Conservation (phyloP, 2,888 invertebrate genomes). For the Actias luna region DNA sequence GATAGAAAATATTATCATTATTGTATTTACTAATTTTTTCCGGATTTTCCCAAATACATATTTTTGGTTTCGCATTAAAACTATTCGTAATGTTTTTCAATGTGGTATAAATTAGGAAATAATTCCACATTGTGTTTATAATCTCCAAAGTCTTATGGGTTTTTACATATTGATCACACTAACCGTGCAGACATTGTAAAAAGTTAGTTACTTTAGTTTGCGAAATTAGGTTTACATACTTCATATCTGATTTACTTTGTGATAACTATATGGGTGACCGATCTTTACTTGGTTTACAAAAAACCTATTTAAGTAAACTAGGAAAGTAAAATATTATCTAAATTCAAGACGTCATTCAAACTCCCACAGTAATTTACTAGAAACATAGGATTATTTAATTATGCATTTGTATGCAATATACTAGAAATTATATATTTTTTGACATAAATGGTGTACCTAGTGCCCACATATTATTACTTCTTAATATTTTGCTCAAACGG, state of each 20-base stretch:
- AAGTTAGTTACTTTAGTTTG: background rate
- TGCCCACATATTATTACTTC: background rate
- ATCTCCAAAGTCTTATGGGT: background rate
- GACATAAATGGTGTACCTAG: background rate
- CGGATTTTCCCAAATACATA: background rate
- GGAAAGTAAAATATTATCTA: too few species aligned
- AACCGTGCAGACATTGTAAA: background rate
- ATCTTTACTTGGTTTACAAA: too few species aligned
- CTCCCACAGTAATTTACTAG: too few species aligned
- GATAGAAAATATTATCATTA: too few species aligned
- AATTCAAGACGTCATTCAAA: too few species aligned
- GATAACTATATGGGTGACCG: too few species aligned
- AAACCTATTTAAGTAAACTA: too few species aligned
- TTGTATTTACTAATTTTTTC: background rate
- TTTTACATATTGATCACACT: background rate
- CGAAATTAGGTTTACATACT: background rate
- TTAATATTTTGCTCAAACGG: constrained; percentile 20
- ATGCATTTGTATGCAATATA: too few species aligned
- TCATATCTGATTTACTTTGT: background rate
- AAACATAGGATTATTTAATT: too few species aligned
- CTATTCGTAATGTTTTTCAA: background rate
- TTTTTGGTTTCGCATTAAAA: background rate
- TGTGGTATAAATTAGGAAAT: background rate
- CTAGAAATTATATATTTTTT: background rate
- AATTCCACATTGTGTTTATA: background rate